phyloP scores from a whole-genome alignment of 2,888 invertebrate species.

The Apotomis turbidana region DNA sequence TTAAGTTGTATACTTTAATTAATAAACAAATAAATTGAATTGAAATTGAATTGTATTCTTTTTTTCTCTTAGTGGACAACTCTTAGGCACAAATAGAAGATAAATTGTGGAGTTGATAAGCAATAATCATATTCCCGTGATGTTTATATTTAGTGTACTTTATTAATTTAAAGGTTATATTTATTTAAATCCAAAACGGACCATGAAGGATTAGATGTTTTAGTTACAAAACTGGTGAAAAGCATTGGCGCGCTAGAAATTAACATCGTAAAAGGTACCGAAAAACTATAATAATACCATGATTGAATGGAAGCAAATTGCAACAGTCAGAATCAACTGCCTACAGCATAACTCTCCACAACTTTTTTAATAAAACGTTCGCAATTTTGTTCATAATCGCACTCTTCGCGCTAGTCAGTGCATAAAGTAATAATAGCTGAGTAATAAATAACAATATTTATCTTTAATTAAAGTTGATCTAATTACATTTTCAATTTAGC shows the following conservation, averaged over 20 bases:
- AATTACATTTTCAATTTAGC: conserved; percentile 37
- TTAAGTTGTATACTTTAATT: too few species aligned
- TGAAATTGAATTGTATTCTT: too few species aligned
- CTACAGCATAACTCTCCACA: conserved; percentile 3
- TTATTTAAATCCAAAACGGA: too few species aligned
- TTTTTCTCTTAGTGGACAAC: conserved; percentile 18
- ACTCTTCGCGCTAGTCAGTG: neutral
- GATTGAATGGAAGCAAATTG: conserved; percentile 20
- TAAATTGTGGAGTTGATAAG: conserved; percentile 17
- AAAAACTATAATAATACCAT: neutral
- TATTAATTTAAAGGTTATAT: too few species aligned
- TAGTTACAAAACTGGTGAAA: neutral
- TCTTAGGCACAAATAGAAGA: conserved; percentile 17
- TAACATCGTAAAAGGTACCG: neutral
- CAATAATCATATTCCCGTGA: conserved; percentile 12
- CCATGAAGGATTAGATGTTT: too few species aligned
- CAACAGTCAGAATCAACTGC: conserved; percentile 20
- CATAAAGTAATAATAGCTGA: neutral
- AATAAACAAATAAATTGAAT: too few species aligned
- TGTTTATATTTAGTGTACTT: conserved; percentile 5
- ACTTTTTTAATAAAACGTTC: conserved; percentile 29
- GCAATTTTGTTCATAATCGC: conserved; percentile 19
- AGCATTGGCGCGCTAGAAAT: neutral
- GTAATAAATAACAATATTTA: neutral
- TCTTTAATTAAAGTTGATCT: conserved; percentile 17